phyloP scores from a whole-genome alignment of 2,113 vertebrate species.

The Aphelocoma coerulescens region DNA sequence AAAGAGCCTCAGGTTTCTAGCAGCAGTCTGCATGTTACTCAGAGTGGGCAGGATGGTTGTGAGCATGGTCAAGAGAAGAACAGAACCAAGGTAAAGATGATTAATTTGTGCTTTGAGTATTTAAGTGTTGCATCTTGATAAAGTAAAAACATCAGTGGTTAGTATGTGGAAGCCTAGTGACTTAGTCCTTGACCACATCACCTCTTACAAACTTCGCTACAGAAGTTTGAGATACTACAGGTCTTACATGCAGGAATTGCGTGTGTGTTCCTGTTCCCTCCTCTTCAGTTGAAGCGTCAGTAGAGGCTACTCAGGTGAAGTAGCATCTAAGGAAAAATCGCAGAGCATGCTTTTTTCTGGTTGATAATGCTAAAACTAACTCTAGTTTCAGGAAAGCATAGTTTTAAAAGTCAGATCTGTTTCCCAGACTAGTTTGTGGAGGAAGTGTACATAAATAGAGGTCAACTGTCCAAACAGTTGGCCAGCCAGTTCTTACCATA shows the following conservation, averaged over 20 bases:
- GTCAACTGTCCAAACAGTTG: background rate
- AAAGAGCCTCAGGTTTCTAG: constrained; percentile 80
- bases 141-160: background rate
- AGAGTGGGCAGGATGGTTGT: constrained; percentile 66
- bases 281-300: background rate
- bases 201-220: background rate
- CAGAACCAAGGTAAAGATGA: constrained; percentile 79
- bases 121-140: background rate
- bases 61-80: constrained; percentile 79
- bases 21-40: constrained; percentile 75
- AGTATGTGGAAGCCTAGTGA: background rate
- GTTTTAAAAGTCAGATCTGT: background rate
- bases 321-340: background rate
- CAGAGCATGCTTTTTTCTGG: background rate
- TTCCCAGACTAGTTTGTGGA: background rate
- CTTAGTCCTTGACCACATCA: background rate
- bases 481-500: background rate
- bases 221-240: background rate
- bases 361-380: background rate
- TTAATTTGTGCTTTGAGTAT: background rate
- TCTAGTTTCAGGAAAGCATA: background rate
- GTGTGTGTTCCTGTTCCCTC: background rate
- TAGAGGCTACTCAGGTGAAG: background rate
- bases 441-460: background rate
- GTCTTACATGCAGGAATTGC: background rate